A percentile compares a stretch with the other conserved stretches of the same genome.
These are phyloP conservation scores for Anoura caudifer DNA, from an alignment of 2,113 vertebrate genomes.

Conservation along the genomic window DNA sequence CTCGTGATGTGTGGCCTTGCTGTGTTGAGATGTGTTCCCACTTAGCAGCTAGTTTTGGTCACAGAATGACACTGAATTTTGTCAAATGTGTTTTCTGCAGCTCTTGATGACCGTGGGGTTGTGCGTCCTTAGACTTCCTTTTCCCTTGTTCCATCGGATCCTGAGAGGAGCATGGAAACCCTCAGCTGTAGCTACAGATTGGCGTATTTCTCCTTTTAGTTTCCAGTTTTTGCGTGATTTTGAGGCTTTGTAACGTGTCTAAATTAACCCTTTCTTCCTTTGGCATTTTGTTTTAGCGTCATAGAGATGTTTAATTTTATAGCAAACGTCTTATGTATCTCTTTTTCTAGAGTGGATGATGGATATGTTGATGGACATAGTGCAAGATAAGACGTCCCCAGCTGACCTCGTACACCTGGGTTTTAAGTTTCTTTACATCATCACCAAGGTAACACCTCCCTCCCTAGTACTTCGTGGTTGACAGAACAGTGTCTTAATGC, in stretches of 20 bases:
- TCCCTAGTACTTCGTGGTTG: background rate
- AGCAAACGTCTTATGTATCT: background rate
- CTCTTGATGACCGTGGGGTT: background rate
- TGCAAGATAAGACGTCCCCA: conserved; percentile 84
- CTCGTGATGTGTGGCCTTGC: background rate
- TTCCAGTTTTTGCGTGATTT: background rate
- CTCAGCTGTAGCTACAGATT: background rate
- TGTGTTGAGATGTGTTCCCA: background rate
- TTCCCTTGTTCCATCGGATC: background rate
- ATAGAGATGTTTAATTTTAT: background rate
- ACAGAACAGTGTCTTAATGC: background rate
- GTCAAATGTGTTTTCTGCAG: background rate
- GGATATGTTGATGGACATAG: conserved; percentile 85
- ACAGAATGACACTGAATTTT: background rate
- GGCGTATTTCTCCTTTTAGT: background rate
- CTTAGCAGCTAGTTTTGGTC: background rate
- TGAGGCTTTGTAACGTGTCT: background rate
- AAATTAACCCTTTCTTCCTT: background rate
- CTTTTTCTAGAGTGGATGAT: conserved; percentile 91
- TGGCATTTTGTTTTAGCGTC: background rate
- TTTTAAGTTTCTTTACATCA: conserved; percentile 95
- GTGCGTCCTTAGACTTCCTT: background rate
- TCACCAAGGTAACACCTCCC: conserved; percentile 89
- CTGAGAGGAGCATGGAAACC: background rate
- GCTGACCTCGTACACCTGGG: conserved; percentile 86